Evolutionary conservation across 2,888 invertebrate genomes (phyloP), one percentile per base, ranked within the genome.

Genomic region (Synergus itoensis): DNA sequence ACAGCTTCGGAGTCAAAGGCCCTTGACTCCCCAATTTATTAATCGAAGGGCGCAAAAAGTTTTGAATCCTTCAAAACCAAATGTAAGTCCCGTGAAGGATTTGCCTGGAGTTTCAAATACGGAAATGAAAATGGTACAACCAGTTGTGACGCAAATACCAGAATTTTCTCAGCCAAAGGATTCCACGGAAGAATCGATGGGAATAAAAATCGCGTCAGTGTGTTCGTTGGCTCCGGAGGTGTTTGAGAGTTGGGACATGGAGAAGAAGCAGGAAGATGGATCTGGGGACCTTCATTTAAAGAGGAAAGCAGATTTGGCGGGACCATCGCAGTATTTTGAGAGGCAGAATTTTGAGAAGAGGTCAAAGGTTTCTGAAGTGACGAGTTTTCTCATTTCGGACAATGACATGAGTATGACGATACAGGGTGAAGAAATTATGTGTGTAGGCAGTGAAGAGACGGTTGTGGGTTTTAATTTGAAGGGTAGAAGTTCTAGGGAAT

Each of bases 281-380:
- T n/a, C 43, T 48, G 48, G 2, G 7, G 48, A 48, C 14, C n/a
- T 53, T 8, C 18, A 48, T 28, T 53, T 73, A 7, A 73, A 73
- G 53, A 53, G 73, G n/a, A 73, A 73, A 53, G 73, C 73, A 11
- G 73, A 73, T 11, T 36, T 28, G 28, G 11, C 53, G 45, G 67
- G 67, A 45, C 18, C 67, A 0, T 67, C 45, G 21, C 67, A 67
- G 21, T 21, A 45, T 45, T 67, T 45, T 14, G 67, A 67, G 18
- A 45, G 1, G 9, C n/a, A 4, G 11, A 8, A 8, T n/a, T 12
- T 40, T 12, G 41, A 65, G n/a, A 65, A 65, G 4, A 40, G 41
- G 11, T 41, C 65, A 4, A 65, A 18, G n/a, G n/a, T 65, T 40
- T 40, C 40, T n/a, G n/a, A 65, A 21, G 12, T n/a, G 41, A 41